Evolutionary conservation across 2,888 invertebrate species (phyloP).

Genomic region (Philopedon plagiatum): DNA sequence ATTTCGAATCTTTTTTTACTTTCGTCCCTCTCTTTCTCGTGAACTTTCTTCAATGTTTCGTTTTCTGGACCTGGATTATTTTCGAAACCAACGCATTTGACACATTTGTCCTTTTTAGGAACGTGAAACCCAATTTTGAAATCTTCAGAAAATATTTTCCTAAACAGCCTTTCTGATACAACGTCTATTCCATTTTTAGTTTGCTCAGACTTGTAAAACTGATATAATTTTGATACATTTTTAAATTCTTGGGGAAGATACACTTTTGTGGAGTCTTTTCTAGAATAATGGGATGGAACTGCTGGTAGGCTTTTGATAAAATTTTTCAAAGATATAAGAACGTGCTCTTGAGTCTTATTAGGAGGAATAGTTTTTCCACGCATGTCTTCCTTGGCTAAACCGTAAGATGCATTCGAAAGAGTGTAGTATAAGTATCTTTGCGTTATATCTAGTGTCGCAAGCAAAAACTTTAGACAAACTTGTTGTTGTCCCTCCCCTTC

Average conservation of each 20-base stretch:
- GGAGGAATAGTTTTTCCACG: slow-evolving; percentile 5
- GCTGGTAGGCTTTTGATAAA: slow-evolving; percentile 18
- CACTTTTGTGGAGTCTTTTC: slow-evolving; percentile 7
- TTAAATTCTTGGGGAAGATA: slow-evolving; percentile 17
- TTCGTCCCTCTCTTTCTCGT: not conserved
- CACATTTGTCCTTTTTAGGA: slow-evolving; percentile 9
- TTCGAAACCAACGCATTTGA: not conserved
- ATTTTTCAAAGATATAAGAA: not conserved
- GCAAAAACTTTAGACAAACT: slow-evolving; percentile 18
- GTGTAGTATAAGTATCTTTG: slow-evolving; percentile 19
- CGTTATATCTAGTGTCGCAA: not conserved
- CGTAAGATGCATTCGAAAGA: slow-evolving; percentile 6
- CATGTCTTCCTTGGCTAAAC: slow-evolving; percentile 11
- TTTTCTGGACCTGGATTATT: too few species aligned
- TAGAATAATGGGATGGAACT: slow-evolving; percentile 10
- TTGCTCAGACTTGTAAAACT: not conserved
- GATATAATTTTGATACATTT: slow-evolving; percentile 10
- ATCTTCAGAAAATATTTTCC: slow-evolving; percentile 7
- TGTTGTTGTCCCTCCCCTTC: slow-evolving; percentile 16
- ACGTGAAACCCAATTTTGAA: slow-evolving; percentile 12
- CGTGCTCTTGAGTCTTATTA: not conserved
- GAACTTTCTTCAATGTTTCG: not conserved
- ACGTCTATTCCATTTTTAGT: slow-evolving; percentile 9
- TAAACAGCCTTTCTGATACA: slow-evolving; percentile 11
- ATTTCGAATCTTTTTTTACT: slow-evolving; percentile 12